Base-by-base conservation (phyloP, 1,140 invertebrate genomes). In the Apis laboriosa region DNA sequence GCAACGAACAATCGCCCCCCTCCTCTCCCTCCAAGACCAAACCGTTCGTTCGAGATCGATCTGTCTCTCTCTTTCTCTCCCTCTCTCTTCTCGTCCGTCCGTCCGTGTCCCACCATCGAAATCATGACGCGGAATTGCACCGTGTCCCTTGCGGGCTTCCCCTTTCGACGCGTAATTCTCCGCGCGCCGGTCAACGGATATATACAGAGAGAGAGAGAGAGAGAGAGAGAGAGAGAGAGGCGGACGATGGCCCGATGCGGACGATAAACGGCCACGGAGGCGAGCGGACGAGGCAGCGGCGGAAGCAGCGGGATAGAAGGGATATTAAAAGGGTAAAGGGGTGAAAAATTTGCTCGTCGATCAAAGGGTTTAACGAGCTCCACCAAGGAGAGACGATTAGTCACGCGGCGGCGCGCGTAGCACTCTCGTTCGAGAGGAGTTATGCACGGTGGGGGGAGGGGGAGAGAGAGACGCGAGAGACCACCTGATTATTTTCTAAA, bases 311-410 rank as follows among this genome's bases (percentile, higher is more conserved):
- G 74, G 49, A 2, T 56, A 17, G 63, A n/a, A 58, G 66, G 63
- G 77, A 71, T 72, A 80, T 86, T 79, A 77, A 84, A 82, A 88
- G 84, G 58, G 86, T 66, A 81, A 77, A 74, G 56, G 77, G 56
- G 15, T 84, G 77, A 80, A 84, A 87, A 84, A 87, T 87, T 87
- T 77, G 75, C 75, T 80, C 80, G 76, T 61, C 76, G 86, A 78
- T 86, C 80, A 84, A 87, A 87, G 81, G 72, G 70, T 72, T 86
- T 80, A 86, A 84, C 80, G 80, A 80, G 85, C 66, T 56, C 34
- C 82, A 49, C 49, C 74, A 82, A 82, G 55, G 63, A 70, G 73
- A 68, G 73, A 55, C 64, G 73, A 77, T 82, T 82, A 82, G 73
- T 82, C 74, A 82, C 71, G 53, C 53, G 19, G 71, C 51, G 34